Percentiles rank a stretch among this genome's conserved stretches.
Conservation (phyloP, 2,888 invertebrate species). For the Bombyx huttoni region DNA sequence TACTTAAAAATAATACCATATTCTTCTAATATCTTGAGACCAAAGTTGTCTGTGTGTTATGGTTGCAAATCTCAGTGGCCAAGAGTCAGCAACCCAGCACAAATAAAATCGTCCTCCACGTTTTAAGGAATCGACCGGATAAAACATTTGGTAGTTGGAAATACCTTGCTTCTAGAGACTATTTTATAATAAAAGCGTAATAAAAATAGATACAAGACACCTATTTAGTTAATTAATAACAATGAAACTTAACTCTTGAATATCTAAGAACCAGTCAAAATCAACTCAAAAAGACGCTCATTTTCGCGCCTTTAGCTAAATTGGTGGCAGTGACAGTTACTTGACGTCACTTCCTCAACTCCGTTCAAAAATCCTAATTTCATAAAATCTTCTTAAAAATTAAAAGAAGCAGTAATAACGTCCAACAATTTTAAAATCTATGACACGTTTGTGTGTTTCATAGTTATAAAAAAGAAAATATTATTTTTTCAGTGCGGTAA, state of each 20-base stretch:
- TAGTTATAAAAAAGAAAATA: too few species aligned
- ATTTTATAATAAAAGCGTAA: too few species aligned
- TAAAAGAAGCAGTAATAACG: too few species aligned
- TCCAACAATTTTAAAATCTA: too few species aligned
- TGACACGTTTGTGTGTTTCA: too few species aligned
- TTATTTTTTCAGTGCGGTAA: too few species aligned
- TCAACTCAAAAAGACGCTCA: constrained; percentile 8
- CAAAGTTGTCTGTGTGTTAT: constrained; percentile 47
- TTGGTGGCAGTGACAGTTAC: background rate
- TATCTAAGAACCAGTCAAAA: background rate
- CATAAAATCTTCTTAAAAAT: too few species aligned
- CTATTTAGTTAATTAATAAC: too few species aligned
- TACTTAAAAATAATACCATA: constrained; percentile 31
- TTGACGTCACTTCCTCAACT: background rate
- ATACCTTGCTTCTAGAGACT: too few species aligned
- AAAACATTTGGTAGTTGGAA: constrained; percentile 36
- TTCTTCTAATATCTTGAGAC: constrained; percentile 49
- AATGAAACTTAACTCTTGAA: too few species aligned
- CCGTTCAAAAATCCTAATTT: too few species aligned
- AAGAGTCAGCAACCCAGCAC: constrained; percentile 62
- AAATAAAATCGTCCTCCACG: constrained; percentile 56
- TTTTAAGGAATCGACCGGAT: constrained; percentile 44
- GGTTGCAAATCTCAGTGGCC: constrained; percentile 51
- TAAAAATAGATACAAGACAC: too few species aligned
- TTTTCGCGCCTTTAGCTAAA: constrained; percentile 12